Evolutionary conservation across 2,113 vertebrate genomes (phyloP), one percentile per base, ranked within the genome.

Genomic region (Epinephelus lanceolatus): DNA sequence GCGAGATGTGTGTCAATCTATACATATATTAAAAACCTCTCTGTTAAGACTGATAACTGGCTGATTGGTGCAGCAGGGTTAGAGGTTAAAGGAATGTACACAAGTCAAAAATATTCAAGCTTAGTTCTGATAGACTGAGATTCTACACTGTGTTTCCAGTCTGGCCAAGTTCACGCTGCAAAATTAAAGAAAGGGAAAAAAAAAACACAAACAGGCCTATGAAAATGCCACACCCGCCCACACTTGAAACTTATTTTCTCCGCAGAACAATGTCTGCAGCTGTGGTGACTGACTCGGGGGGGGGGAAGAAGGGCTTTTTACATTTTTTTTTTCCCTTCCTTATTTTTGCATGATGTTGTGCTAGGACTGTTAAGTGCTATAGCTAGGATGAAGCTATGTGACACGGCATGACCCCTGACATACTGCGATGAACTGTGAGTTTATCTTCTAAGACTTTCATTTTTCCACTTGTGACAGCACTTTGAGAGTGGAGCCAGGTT

Each of bases 41-140:
- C 73, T 63, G 71, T 88, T 92, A 86, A 88, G 89, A 93, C 86
- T 86, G 89, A 84, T 47, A 75, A 78, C 61, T 71, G 83, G 66
- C 84, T 87, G 73, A 89, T 51, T 76, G 84, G 63, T 80, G 88
- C 90, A 57, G 72, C 49, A 73, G 47, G 63, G 79, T 78, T 59
- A 76, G 82, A 86, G 81, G 87, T 85, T 69, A 91, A 85, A 91
- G 94, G 93, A 96, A 95, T 93, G 95, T 90, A 88, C 84, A 90
- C 81, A 88, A 94, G 91, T 94, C 79, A 77, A 90, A 71, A 23
- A 87, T 55, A 75, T 89, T 92, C 87, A 86, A 93, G 82, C 90
- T 89, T 81, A 71, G 51, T 73, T 88, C 78, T 86, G 80, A 91
- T 57, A 72, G 78, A 88, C 72, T 88, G 91, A 94, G 91, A 93